Percentiles rank a stretch among this genome's conserved stretches.
Conservation (phyloP, 2,797 vertebrate genomes). For the Hydrophis major region DNA sequence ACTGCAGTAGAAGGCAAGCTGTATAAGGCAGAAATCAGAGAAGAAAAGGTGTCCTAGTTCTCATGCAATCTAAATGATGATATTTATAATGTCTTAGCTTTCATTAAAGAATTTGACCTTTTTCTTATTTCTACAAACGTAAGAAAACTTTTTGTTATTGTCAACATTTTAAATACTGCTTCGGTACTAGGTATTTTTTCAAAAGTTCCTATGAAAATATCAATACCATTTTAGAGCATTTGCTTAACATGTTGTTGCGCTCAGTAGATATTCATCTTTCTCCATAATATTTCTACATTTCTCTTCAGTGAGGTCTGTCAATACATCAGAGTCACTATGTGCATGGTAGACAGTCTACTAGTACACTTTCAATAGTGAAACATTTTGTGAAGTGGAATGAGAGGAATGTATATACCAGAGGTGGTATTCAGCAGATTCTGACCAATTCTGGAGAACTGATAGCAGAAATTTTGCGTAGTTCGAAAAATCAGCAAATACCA, state of each 20-base stretch:
- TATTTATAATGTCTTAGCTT: not conserved
- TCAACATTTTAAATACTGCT: not conserved
- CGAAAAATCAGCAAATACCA: no score
- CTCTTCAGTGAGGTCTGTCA: not conserved
- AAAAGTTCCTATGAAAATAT: not conserved
- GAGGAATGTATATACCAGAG: not conserved
- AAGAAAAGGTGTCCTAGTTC: not conserved
- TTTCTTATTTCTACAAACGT: conserved; percentile 4
- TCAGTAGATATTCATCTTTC: not conserved
- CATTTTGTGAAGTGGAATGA: not conserved
- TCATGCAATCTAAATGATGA: not conserved
- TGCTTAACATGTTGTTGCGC: not conserved
- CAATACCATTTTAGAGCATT: not conserved
- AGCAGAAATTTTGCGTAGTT: no score
- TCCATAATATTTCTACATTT: not conserved
- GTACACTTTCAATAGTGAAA: not conserved
- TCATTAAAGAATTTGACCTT: not conserved
- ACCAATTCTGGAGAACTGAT: no score
- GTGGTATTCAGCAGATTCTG: no score
- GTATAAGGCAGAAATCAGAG: not conserved
- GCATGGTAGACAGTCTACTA: not conserved
- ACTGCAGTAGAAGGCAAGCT: not conserved
- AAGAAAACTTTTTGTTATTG: not conserved
- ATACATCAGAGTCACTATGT: not conserved
- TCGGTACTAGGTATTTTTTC: conserved; percentile 15